Base-by-base conservation (phyloP, 2,888 invertebrate genomes). In the Phyllotreta cruciferae region DNA sequence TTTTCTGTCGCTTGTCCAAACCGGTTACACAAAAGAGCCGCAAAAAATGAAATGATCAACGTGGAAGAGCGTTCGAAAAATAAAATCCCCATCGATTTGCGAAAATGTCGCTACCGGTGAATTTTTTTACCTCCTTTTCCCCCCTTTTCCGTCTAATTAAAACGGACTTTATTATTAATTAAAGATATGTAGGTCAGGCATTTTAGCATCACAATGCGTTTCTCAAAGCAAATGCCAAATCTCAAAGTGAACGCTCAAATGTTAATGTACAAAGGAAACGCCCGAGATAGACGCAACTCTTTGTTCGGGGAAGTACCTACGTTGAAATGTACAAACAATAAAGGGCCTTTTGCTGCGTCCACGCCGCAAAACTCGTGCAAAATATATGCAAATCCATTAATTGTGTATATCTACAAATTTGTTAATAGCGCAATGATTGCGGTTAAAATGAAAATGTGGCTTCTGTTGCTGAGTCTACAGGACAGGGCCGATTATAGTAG, bases 151-250 rank as follows among this genome's bases (percentile, higher is more conserved):
- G 14, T 44, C 14, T 11, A 14, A n/a, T 10, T 24, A 36, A 49
- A 49, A 35, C 47, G n/a, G 8, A 9, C 35, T 49, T 49, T 49
- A 49, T 35, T 49, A 36, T 49, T 49, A 49, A 49, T 49, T 49
- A 35, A 49, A 35, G 6, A 49, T 49, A 52, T 52, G 34, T 52
- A 37, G 52, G 10, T 52, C 37, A 52, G 37, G 8, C 52, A 37
- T 37, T 52, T 52, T 52, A 52, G 52, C 52, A 37, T 36, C 14
- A 52, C 52, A 52, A 52, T 52, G 38, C 52, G 38, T 52, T 52
- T 52, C 52, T 52, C 52, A 52, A 52, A 52, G 52, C 34, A 52
- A 52, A 52, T 10, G 36, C 36, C 8, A 24, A 24, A 24, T 24
- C 24, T 24, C 24, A 24, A 24, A 24, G 24, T 24, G 24, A 24